phyloP scores from a whole-genome alignment of 2,888 invertebrate genomes.

The Nemoura dubitans region DNA sequence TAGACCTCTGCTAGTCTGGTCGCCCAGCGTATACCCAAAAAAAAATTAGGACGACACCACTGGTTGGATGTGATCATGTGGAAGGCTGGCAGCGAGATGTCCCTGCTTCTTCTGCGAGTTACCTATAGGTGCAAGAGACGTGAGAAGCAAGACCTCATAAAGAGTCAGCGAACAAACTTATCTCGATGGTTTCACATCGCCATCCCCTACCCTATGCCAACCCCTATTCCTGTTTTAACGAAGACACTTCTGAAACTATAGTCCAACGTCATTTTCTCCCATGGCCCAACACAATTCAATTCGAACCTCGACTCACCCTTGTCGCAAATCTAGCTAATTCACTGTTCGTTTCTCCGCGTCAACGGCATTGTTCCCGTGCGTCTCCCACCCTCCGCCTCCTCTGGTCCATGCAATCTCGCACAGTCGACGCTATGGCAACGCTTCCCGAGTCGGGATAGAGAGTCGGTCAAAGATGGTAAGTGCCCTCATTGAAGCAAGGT shows the following conservation, averaged over 20 bases:
- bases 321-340: constrained; percentile 1
- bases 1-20: no score
- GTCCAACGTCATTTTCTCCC: background rate
- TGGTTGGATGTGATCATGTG: no score
- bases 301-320: background rate
- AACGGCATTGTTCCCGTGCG: background rate
- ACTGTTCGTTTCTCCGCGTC: background rate
- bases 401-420: background rate
- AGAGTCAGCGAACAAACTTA: no score
- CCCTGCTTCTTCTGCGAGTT: no score
- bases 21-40: no score
- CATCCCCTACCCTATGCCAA: no score
- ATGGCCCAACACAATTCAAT: background rate
- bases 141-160: no score
- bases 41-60: no score
- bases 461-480: constrained; percentile 12
- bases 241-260: background rate
- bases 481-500: constrained; percentile 5
- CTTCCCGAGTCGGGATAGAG: background rate
- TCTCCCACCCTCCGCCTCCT: no score
- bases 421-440: background rate
- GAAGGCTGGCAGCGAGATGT: no score
- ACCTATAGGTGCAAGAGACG: no score
- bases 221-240: background rate
- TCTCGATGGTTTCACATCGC: no score